Evolutionary conservation across 2,888 invertebrate genomes (phyloP).

Genomic region (Notodonta ziczac): DNA sequence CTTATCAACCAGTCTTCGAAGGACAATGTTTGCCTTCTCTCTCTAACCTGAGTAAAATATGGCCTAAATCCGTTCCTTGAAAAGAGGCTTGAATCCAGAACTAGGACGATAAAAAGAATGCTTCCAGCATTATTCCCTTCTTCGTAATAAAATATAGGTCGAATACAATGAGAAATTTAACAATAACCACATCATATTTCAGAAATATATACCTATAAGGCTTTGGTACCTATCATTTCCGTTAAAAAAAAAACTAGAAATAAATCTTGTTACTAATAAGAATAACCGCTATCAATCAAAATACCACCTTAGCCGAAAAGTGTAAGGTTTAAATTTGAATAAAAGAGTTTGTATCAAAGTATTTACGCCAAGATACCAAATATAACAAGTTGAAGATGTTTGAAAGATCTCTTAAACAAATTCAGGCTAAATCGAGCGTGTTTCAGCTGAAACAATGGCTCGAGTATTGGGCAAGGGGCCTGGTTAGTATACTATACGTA

Average conservation of each 20-base stretch:
- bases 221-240: not conserved
- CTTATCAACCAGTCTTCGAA: too few species aligned
- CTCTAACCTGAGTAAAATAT: too few species aligned
- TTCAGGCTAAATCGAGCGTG: not conserved
- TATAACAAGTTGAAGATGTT: constrained; percentile 1
- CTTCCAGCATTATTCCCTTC: too few species aligned
- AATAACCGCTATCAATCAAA: not conserved
- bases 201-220: not conserved
- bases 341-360: not conserved
- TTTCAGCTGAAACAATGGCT: not conserved
- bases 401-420: not conserved
- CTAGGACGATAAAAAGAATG: too few species aligned
- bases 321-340: not conserved
- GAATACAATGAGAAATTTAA: not conserved
- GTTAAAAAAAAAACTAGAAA: not conserved
- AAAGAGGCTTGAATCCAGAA: too few species aligned
- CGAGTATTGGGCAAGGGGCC: not conserved
- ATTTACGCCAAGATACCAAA: not conserved
- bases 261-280: not conserved
- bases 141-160: not conserved
- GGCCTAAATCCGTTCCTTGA: too few species aligned
- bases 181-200: not conserved
- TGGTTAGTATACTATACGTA: not conserved
- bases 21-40: too few species aligned
- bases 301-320: not conserved